Conservation (phyloP, 2,888 invertebrate genomes). For the Galeruca laticollis region DNA sequence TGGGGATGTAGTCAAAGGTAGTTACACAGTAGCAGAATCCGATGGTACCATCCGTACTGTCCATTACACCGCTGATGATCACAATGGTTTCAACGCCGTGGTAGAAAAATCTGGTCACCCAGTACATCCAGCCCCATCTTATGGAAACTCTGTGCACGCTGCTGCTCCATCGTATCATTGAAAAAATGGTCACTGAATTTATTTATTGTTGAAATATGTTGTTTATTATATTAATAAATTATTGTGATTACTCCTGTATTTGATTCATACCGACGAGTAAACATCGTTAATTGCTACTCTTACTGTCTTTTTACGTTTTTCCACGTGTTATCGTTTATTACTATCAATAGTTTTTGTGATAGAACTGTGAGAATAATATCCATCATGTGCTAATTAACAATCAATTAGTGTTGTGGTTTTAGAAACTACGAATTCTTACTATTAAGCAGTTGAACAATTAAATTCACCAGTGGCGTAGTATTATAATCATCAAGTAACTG, state of each 20-base stretch:
- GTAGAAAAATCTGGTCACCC: conserved; percentile 68
- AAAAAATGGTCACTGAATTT: not conserved
- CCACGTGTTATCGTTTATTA: no score
- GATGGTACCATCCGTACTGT: conserved; percentile 75
- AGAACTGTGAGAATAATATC: no score
- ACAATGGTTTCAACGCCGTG: conserved; percentile 73
- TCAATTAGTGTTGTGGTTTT: no score
- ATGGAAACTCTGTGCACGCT: conserved; percentile 3
- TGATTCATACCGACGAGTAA: no score
- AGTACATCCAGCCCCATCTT: conserved; percentile 49
- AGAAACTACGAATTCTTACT: no score
- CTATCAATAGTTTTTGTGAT: no score
- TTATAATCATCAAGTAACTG: no score
- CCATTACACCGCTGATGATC: conserved; percentile 73
- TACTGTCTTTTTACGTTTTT: no score
- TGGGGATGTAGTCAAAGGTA: conserved; percentile 73
- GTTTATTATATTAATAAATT: not conserved
- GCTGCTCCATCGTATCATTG: conserved; percentile 19
- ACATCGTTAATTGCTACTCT: no score
- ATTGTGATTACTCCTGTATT: not conserved
- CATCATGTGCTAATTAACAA: no score
- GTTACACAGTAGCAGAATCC: conserved; percentile 74
- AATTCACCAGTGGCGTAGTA: no score
- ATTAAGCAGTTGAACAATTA: no score
- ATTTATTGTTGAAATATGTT: not conserved